A percentile compares a stretch with the other conserved stretches of the same genome.
phyloP scores from a whole-genome alignment of 1,140 invertebrate species.

The Planococcus citri region DNA sequence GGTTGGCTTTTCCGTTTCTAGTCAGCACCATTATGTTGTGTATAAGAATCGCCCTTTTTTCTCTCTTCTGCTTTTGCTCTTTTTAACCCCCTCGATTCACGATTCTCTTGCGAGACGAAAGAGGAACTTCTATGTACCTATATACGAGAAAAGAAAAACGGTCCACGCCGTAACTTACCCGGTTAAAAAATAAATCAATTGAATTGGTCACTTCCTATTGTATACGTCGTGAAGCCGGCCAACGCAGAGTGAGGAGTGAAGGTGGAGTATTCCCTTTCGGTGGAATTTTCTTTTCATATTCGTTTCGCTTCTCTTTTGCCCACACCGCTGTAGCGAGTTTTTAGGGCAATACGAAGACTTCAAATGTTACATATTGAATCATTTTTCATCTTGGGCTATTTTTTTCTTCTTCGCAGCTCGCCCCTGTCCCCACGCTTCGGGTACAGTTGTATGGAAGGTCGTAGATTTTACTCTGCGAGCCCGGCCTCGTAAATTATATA shows the following conservation, averaged over 20 bases:
- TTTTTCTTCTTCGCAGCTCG: not conserved
- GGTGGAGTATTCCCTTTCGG: not conserved
- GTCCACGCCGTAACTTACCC: conserved; percentile 2
- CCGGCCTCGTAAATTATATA: conserved; percentile 12
- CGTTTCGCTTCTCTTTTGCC: not conserved
- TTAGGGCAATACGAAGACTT: conserved; percentile 2
- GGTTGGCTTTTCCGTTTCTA: conserved; percentile 15
- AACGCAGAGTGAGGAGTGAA: too few relatives aligned
- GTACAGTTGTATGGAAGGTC: not conserved
- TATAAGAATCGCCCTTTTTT: conserved; percentile 11
- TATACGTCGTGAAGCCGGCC: too few relatives aligned
- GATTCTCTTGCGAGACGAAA: too few relatives aligned
- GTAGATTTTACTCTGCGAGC: not conserved
- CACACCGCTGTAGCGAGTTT: not conserved
- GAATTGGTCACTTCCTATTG: conserved; percentile 15
- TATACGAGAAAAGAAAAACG: too few relatives aligned
- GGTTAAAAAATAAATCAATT: conserved; percentile 19
- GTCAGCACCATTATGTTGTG: conserved; percentile 10
- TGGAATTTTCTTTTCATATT: conserved; percentile 6
- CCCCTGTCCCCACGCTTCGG: not conserved
- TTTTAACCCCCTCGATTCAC: too few relatives aligned
- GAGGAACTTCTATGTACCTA: too few relatives aligned
- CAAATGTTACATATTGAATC: conserved; percentile 17
- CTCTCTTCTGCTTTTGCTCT: not conserved
- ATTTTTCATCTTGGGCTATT: conserved; percentile 1